Evolutionary conservation across 2,888 invertebrate species (phyloP), one percentile per base, ranked within the genome.

Genomic region (Dugesia japonica): DNA sequence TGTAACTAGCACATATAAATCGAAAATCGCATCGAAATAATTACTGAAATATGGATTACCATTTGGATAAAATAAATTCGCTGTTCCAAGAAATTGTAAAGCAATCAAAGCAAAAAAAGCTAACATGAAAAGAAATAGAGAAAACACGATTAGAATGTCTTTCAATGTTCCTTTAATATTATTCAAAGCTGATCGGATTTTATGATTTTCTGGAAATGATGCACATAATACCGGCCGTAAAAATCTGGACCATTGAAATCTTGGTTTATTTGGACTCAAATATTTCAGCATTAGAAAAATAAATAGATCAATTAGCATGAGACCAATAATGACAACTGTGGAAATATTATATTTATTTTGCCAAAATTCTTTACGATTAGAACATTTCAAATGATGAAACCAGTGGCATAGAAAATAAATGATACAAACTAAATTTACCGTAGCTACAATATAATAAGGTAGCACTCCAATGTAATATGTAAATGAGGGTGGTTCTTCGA

Each of bases 1-100:
- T 17, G 86, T 86, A 7, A 86, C 86, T 17, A 86, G 80, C 1
- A 86, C 85, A 81, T 86, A 86, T 26, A 86, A 80, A 76, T 85
- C 84, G 83, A 85, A 86, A 23, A 85, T 81, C 74, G 83, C 82
- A 78, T 86, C 86, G 33, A 82, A 80, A 79, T 84, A 86, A 74
- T 82, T 82, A 26, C 80, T 79, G 79, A 86, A 86, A 79, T 86
- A 86, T 0, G 82, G 81, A 1, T 79, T 79, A 7, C 84, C 85
- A 81, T 83, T 80, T 4, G 84, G 83, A 80, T 84, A 85, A 0
- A 13, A 56, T 56, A 56, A 56, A 23, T 56, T 56, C n/a, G 56
- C n/a, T 13, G n/a, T 13, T 4, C 9, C 56, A n/a, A 56, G 23
- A 56, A 56, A 56, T 56, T 56, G 56, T 13, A 56, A n/a, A 56